phyloP scores from a whole-genome alignment of 2,113 vertebrate species.

The Scopus umbretta region DNA sequence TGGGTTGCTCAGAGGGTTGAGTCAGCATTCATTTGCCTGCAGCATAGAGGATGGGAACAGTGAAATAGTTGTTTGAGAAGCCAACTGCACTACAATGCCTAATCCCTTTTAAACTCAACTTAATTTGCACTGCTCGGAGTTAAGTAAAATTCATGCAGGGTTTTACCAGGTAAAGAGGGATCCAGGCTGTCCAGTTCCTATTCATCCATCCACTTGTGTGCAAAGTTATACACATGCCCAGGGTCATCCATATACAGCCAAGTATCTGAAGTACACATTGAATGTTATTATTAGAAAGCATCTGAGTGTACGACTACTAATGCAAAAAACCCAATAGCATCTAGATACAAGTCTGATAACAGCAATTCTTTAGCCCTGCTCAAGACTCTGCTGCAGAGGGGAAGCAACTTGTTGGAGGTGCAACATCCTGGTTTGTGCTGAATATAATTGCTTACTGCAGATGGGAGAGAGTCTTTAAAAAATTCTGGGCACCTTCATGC shows the following conservation, averaged over 20 bases:
- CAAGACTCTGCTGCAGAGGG: neutral
- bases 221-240: neutral
- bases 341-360: neutral
- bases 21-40: neutral
- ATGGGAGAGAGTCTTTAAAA: neutral
- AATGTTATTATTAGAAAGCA: neutral
- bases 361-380: neutral
- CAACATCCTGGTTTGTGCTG: neutral
- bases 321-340: neutral
- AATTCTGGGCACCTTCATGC: neutral
- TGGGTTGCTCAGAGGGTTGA: neutral
- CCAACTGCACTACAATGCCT: neutral
- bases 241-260: neutral
- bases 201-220: neutral
- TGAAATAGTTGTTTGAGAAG: neutral
- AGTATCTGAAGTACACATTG: neutral
- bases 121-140: neutral
- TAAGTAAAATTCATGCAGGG: neutral
- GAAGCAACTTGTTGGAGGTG: fast-evolving
- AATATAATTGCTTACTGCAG: neutral
- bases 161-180: neutral
- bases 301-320: neutral
- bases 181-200: neutral
- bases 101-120: neutral
- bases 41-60: fast-evolving